Evolutionary conservation across 2,888 invertebrate species (phyloP).

Genomic region (Thymelicus sylvestris): DNA sequence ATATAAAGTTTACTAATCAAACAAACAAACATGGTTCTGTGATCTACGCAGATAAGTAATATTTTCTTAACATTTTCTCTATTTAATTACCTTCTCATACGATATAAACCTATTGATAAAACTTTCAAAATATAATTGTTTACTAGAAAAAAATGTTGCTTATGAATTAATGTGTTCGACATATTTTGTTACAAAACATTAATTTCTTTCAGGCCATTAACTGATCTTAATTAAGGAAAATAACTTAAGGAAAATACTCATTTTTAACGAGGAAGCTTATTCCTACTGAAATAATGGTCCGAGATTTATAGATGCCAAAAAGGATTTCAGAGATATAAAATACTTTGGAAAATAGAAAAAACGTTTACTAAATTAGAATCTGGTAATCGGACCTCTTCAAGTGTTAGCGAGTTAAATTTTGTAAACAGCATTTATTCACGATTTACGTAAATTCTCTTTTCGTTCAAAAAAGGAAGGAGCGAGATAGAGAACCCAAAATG

Average conservation of each 20-base stretch:
- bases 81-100: too few species aligned
- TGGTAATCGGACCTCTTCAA: not conserved
- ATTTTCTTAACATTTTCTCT: too few species aligned
- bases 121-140: too few species aligned
- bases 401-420: not conserved
- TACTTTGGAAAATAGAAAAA: not conserved
- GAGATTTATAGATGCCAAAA: not conserved
- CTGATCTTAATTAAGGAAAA: slow-evolving; percentile 12
- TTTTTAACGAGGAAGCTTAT: slow-evolving; percentile 15
- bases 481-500: not conserved
- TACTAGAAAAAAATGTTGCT: too few species aligned
- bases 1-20: too few species aligned
- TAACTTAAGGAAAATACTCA: not conserved
- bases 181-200: slow-evolving; percentile 10
- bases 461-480: not conserved
- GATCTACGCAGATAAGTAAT: too few species aligned
- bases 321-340: not conserved
- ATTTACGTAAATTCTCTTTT: too few species aligned
- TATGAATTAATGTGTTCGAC: too few species aligned
- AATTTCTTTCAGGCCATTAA: slow-evolving; percentile 14
- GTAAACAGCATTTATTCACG: not conserved
- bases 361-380: not conserved
- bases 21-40: too few species aligned
- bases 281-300: slow-evolving; percentile 14
- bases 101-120: too few species aligned